Evolutionary conservation across 2,888 invertebrate species (phyloP).

Genomic region (Melieria crassipennis): DNA sequence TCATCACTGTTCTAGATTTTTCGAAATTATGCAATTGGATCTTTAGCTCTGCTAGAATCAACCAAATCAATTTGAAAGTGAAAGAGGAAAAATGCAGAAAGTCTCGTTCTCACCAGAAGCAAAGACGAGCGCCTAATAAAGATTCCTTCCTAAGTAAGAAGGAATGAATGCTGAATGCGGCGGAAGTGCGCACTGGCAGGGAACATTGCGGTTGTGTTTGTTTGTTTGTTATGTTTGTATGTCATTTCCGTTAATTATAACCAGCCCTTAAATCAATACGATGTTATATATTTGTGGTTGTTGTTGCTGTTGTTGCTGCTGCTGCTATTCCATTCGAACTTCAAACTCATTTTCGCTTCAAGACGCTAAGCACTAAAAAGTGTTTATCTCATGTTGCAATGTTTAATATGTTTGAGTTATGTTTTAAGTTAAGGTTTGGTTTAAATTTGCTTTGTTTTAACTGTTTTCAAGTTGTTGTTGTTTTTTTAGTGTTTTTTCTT

Average conservation of each 20-base stretch:
- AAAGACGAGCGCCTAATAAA: no score
- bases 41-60: no score
- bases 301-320: no score
- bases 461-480: slow-evolving; percentile 21
- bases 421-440: slow-evolving; percentile 40
- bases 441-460: slow-evolving; percentile 1
- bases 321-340: background rate
- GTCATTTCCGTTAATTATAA: slow-evolving; percentile 65
- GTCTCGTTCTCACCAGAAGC: no score
- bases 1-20: no score
- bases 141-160: no score
- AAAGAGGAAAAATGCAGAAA: no score
- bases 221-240: background rate
- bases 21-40: no score
- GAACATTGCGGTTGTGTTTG: background rate
- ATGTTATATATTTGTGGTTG: slow-evolving; percentile 30
- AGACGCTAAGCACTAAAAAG: background rate
- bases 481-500: slow-evolving; percentile 40
- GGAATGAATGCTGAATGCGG: no score
- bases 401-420: slow-evolving; percentile 34
- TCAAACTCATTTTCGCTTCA: background rate
- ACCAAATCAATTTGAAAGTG: no score
- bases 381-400: background rate
- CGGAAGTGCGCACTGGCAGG: background rate
- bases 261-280: slow-evolving; percentile 62